Conservation (phyloP, 2,888 invertebrate genomes). For the Anagyrus pseudococci region DNA sequence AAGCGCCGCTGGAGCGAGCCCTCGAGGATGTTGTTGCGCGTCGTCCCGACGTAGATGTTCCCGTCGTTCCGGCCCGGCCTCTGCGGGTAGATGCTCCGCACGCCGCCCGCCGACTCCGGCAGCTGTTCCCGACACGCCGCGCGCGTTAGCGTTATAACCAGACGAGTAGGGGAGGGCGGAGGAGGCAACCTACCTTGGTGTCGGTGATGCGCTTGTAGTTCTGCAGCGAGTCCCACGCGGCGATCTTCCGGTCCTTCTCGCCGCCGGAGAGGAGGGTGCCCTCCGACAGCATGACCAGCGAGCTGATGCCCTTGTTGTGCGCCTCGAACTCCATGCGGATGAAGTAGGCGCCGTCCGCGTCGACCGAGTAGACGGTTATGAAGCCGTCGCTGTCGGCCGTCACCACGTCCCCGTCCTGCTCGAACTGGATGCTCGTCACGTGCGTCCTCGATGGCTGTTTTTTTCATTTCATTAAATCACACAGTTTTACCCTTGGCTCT, state of each 20-base stretch:
- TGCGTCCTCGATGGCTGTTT: slow-evolving; percentile 80
- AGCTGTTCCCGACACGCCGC: slow-evolving; percentile 67
- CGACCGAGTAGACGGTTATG: slow-evolving; percentile 88
- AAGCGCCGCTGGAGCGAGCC: slow-evolving; percentile 89
- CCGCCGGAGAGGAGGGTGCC: slow-evolving; percentile 90
- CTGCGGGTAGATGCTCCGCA: slow-evolving; percentile 88
- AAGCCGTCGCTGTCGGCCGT: slow-evolving; percentile 92
- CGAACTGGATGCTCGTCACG: slow-evolving; percentile 87
- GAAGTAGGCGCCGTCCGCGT: slow-evolving; percentile 88
- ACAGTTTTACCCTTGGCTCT: no score
- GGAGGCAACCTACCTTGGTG: slow-evolving; percentile 72
- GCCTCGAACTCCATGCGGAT: slow-evolving; percentile 89
- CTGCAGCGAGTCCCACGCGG: slow-evolving; percentile 90
- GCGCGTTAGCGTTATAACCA: no score
- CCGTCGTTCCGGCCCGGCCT: slow-evolving; percentile 87
- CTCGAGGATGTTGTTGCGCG: slow-evolving; percentile 86
- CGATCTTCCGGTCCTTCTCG: slow-evolving; percentile 87
- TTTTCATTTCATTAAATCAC: slow-evolving; percentile 38
- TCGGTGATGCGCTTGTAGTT: slow-evolving; percentile 90
- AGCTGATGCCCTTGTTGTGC: slow-evolving; percentile 86
- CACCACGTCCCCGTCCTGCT: slow-evolving; percentile 90
- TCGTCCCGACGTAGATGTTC: slow-evolving; percentile 90
- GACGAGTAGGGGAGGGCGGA: no score
- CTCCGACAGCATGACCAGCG: slow-evolving; percentile 86
- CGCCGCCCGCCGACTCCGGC: slow-evolving; percentile 86